These are phyloP conservation scores for Netelia melanura DNA, from an alignment of 2,888 invertebrate genomes.

Conservation along the genomic window DNA sequence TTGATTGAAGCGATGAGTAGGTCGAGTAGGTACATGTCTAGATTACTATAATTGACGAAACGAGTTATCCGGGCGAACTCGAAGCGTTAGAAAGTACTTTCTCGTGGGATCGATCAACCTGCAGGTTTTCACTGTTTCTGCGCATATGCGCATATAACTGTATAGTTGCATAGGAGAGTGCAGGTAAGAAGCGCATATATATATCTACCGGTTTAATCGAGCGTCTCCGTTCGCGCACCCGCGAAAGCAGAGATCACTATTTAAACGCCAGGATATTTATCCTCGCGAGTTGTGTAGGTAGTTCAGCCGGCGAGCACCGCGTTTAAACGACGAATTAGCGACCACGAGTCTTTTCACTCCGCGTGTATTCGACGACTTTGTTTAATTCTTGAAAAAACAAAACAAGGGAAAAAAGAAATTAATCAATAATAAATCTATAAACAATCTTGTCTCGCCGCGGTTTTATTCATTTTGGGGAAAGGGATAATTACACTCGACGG, in stretches of 20 bases:
- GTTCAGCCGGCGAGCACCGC: not conserved
- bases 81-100: conserved; percentile 62
- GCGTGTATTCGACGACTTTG: not conserved
- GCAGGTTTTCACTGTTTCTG: conserved; percentile 36
- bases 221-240: conserved; percentile 26
- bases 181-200: not conserved
- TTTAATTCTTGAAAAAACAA: not conserved
- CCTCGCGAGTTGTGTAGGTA: not conserved
- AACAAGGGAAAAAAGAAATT: not conserved
- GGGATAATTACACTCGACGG: not conserved
- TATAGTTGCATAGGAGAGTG: not conserved
- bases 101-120: conserved; percentile 44
- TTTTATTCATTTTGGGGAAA: not conserved
- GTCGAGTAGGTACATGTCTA: conserved; percentile 6
- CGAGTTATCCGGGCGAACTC: conserved; percentile 16
- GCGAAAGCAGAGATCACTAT: conserved; percentile 42
- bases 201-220: conserved; percentile 52
- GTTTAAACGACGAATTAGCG: conserved; percentile 2
- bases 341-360: conserved; percentile 21
- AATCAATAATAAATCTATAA: too few relatives aligned
- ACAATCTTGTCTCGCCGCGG: not conserved
- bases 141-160: not conserved
- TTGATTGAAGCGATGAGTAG: conserved; percentile 32
- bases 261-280: conserved; percentile 37
- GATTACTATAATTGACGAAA: conserved; percentile 23